Conservation (phyloP, 37 sponge, comb jelly and placozoan genomes). For the Chondrilla cf. caribensis region DNA sequence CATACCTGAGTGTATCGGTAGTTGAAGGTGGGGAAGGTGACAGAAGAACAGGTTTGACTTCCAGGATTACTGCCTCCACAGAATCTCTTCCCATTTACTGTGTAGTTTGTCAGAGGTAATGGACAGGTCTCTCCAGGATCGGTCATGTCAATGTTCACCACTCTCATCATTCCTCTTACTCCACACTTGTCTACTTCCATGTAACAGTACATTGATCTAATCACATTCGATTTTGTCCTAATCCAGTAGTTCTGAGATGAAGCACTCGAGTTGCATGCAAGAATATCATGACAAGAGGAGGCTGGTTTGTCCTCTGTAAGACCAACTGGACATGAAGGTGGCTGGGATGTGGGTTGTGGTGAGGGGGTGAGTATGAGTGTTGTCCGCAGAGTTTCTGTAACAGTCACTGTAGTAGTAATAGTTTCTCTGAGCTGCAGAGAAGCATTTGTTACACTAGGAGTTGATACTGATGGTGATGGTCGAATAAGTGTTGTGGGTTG, state of each 20-base stretch:
- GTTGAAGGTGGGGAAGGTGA: not conserved
- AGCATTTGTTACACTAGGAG: too few relatives aligned
- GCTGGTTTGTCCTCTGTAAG: not conserved
- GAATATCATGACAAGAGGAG: not conserved
- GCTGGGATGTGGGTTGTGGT: not conserved
- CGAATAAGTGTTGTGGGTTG: too few relatives aligned
- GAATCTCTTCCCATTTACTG: not conserved
- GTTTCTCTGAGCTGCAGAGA: not conserved
- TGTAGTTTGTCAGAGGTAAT: not conserved
- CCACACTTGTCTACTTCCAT: not conserved
- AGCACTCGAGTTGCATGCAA: not conserved
- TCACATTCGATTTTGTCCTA: not conserved
- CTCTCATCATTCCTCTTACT: not conserved
- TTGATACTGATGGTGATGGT: too few relatives aligned
- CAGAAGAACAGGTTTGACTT: not conserved
- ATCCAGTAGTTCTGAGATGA: not conserved
- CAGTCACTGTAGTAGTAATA: not conserved
- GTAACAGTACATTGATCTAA: not conserved
- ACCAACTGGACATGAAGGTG: not conserved
- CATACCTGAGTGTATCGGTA: slow-evolving; percentile 1
- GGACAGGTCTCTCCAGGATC: not conserved
- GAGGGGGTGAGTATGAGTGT: not conserved
- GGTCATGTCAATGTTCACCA: slow-evolving; percentile 20
- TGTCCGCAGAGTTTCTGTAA: not conserved
- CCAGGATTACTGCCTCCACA: not conserved